Evolutionary conservation across 2,797 vertebrate genomes (phyloP), one percentile per base, ranked within the genome.

Genomic region (Acrossocheilus wenchowensis): DNA sequence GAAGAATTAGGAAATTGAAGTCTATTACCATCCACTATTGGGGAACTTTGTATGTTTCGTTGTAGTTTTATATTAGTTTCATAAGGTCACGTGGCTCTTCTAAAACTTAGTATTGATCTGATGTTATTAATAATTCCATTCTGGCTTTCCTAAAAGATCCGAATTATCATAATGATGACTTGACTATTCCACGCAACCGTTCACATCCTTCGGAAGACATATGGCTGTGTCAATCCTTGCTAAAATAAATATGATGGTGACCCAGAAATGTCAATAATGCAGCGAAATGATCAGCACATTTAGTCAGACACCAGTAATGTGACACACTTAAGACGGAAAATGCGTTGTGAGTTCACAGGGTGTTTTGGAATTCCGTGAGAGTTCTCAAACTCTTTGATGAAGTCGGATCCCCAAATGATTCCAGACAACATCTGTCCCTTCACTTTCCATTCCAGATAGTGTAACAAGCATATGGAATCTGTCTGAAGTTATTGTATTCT

Each of bases 351-450:
- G 85, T 68, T 87, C 78, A 57, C 15, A 0, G 45, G 75, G 34
- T 69, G 74, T 17, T 36, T 77, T 34, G 45, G 45, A 73, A 77
- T 92, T 91, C 93, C 85, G 69, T 89, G 92, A 92, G 92, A 94
- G 89, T 92, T 93, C 90, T 88, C 79, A 92, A 92, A 90, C 87
- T 92, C 90, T 94, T 92, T 94, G 93, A 93, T 92, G 92, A 93
- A 92, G 89, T 90, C 84, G 86, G 92, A 94, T 94, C 91, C 93
- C 92, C 92, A 68, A 23, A 93, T 94, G 92, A 91, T 91, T 93
- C 90, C 89, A 89, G 88, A 91, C 92, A 93, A 92, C 95, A 95
- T 94, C 92, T 95, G 94, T 93, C 91, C 92, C 92, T 93, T 95
- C 91, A 90, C 94, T 95, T 95, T 91, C 91, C 91, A 94, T 94